Base-by-base conservation (phyloP, 64 coral and sea anemone genomes). In the Catalaphyllia jardinei region DNA sequence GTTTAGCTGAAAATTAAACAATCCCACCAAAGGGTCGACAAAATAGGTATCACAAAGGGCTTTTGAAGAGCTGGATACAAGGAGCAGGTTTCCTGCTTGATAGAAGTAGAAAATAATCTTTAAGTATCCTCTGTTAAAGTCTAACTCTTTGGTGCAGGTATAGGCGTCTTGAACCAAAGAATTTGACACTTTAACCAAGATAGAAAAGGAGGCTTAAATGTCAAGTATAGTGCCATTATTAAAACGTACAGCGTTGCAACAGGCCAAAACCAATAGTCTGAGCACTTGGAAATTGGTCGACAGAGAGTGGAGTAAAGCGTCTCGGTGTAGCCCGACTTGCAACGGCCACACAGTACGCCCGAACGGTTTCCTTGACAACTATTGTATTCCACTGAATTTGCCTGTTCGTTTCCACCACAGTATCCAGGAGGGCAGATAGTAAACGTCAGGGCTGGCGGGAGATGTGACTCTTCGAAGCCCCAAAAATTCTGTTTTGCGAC, bases 61-160 rank as follows among this genome's bases (percentile, higher is more conserved):
- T 4, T 67, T 65, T 4, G 29, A 50, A 52, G 88, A 82, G 9
- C 75, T 88, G 52, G 93, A 74, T 22, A 91, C 39, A 4, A 87
- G 69, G 1, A 94, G 30, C 27, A 94, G 39, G 24, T 71, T 94
- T 30, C 75, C 89, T 25, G 87, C 93, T 20, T 94, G 93, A 55
- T 94, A 94, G 42, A 88, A 94, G 42, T 94, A 94, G 59, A 94
- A 91, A 10, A 90, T 13, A 31, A 94, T 94, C 46, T 94, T 94
- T 29, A 94, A 52, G 78, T 82, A 94, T 88, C 93, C 93, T 0
- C 75, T 12, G 22, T 87, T 74, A 69, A 71, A 78, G 24, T 72
- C 25, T 72, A 25, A 29, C 10, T 72, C n/a, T 72, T 72, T 29
- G 69, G 24, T 29, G 69, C 69, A 2, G 31, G 20, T 49, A 8